A percentile compares a stretch with the other conserved stretches of the same genome.
phyloP scores from a whole-genome alignment of 2,888 invertebrate species.

The Papilio demoleus region DNA sequence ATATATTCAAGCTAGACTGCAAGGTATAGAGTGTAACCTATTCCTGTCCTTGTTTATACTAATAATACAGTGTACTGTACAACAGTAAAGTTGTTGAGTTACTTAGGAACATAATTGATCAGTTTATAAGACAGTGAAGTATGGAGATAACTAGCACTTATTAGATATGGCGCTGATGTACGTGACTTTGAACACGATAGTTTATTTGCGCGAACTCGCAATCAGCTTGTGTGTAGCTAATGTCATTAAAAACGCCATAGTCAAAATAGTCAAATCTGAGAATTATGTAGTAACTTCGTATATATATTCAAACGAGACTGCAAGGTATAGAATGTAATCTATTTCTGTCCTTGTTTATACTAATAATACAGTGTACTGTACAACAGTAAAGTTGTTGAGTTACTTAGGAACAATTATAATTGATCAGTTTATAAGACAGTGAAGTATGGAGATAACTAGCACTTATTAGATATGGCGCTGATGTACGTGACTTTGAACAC shows the following conservation, averaged over 20 bases:
- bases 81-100: neutral
- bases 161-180: constrained; percentile 26
- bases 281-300: no score
- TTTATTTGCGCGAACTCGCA: no score
- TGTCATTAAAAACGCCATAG: no score
- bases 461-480: constrained; percentile 23
- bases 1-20: no score
- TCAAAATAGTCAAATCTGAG: no score
- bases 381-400: neutral
- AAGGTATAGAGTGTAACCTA: no score
- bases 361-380: neutral
- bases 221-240: no score
- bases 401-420: constrained; percentile 11
- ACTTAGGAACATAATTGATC: constrained; percentile 21
- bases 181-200: constrained; percentile 35
- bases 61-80: neutral
- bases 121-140: constrained; percentile 19
- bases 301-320: no score
- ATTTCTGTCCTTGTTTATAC: neutral
- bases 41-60: neutral
- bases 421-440: constrained; percentile 22
- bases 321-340: no score
- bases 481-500: constrained; percentile 34
- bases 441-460: constrained; percentile 16
- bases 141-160: constrained; percentile 17